Conservation (phyloP, 2,888 invertebrate species). For the Parnassius mnemosyne region DNA sequence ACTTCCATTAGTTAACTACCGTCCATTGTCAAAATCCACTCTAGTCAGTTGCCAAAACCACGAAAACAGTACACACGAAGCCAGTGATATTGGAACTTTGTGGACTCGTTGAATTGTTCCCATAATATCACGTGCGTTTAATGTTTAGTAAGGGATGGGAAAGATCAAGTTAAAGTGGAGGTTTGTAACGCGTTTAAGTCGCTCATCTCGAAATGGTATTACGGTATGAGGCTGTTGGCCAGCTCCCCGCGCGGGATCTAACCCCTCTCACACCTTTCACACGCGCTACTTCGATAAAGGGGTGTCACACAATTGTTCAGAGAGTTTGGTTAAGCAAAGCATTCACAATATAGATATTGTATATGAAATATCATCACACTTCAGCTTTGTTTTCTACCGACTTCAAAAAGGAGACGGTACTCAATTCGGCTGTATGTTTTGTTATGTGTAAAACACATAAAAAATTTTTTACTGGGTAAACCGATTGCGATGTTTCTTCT, state of each 20-base stretch:
- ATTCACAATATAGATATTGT: no score
- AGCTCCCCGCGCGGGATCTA: constrained; percentile 39
- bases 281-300: constrained; percentile 61
- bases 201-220: constrained; percentile 79
- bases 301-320: constrained; percentile 50
- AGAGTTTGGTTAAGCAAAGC: constrained; percentile 28
- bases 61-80: constrained; percentile 57
- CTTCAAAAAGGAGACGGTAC: no score
- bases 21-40: constrained; percentile 74
- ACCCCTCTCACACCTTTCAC: constrained; percentile 49
- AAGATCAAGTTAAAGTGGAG: constrained; percentile 51
- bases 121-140: constrained; percentile 34
- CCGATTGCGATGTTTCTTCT: no score
- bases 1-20: constrained; percentile 72
- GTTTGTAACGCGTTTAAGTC: constrained; percentile 73
- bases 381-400: constrained; percentile 6
- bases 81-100: constrained; percentile 50
- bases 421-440: no score
- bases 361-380: constrained; percentile 21
- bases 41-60: constrained; percentile 59
- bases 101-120: constrained; percentile 40
- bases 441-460: no score
- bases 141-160: constrained; percentile 31
- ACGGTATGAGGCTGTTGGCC: constrained; percentile 58
- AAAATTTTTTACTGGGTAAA: no score